Evolutionary conservation across 2,797 vertebrate genomes (phyloP).

Genomic region (Spheniscus humboldti): DNA sequence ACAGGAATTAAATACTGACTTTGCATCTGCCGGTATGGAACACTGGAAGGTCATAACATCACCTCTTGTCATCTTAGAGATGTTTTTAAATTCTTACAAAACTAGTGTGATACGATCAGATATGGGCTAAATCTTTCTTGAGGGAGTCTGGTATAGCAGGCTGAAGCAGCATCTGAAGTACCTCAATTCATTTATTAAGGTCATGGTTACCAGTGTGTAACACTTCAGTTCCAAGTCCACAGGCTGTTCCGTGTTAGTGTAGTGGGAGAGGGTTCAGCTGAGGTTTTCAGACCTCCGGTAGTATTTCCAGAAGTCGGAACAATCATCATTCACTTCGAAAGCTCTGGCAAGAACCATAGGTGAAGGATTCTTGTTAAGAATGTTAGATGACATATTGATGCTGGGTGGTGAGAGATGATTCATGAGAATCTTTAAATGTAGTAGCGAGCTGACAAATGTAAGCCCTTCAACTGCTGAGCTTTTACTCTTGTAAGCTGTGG

Average conservation of each 20-base stretch:
- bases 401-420: slow-evolving; percentile 43
- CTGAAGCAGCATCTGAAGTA: neutral
- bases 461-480: neutral
- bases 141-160: neutral
- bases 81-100: neutral
- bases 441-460: slow-evolving; percentile 4
- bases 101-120: neutral
- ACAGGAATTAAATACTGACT: neutral
- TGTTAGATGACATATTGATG: neutral
- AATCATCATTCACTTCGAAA: neutral
- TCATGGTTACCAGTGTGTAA: fast-evolving
- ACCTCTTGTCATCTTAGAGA: neutral
- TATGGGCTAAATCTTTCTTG: neutral
- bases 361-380: neutral
- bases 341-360: neutral
- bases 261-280: neutral
- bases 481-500: neutral
- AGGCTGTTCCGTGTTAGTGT: neutral
- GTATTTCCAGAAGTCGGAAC: neutral
- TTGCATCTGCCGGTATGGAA: neutral
- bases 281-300: neutral
- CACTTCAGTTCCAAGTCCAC: neutral
- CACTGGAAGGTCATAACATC: neutral
- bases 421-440: slow-evolving; percentile 1
- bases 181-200: neutral